Evolutionary conservation across 2,888 invertebrate genomes (phyloP).

Genomic region (Halictus quadricinctus): DNA sequence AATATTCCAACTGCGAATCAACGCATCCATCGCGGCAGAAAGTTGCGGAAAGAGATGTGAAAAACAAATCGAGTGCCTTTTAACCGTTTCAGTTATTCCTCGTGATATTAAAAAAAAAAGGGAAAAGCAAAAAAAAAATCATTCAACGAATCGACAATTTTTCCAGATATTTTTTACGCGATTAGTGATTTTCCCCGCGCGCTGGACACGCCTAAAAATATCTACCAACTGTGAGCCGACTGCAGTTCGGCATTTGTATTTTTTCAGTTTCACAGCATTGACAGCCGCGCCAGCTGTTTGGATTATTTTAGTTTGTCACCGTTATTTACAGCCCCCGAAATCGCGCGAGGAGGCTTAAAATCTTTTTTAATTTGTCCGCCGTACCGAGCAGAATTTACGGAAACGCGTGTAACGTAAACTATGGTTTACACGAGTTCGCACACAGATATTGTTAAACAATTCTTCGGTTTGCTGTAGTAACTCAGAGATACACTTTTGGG

Average conservation of each 20-base stretch:
- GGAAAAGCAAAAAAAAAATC: not conserved
- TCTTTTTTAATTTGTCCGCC: not conserved
- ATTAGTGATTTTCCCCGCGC: not conserved
- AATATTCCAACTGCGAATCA: conserved; percentile 2
- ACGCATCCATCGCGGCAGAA: conserved; percentile 5
- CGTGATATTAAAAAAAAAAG: not conserved
- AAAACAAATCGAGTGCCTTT: not conserved
- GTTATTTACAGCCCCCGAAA: not conserved
- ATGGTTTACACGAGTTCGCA: not conserved
- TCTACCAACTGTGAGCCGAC: not conserved
- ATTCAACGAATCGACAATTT: not conserved
- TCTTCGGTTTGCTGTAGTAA: not conserved
- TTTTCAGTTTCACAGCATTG: not conserved
- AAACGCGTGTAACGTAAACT: not conserved
- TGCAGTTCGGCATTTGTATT: not conserved
- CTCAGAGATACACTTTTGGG: not conserved
- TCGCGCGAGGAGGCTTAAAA: not conserved
- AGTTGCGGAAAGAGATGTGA: not conserved
- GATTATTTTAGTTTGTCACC: not conserved
- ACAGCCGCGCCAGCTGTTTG: conserved; percentile 7
- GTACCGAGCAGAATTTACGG: not conserved
- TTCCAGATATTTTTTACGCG: not conserved
- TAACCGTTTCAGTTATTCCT: not conserved
- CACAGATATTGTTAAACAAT: not conserved
- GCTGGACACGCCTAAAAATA: not conserved